Conservation (phyloP, 2,113 vertebrate genomes). For the Columba janthina region DNA sequence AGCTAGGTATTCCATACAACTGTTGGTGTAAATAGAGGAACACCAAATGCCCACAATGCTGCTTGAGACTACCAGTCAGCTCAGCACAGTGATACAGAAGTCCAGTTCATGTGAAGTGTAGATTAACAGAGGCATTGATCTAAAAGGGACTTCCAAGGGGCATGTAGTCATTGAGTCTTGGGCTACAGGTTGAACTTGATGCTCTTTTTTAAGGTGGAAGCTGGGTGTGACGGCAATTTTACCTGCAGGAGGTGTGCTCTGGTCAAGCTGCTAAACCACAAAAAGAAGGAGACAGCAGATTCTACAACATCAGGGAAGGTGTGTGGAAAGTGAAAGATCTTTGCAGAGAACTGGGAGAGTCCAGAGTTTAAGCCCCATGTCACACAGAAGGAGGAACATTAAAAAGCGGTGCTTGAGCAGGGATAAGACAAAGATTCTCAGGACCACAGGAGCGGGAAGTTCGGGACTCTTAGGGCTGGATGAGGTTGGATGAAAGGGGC, state of each 20-base stretch:
- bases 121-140: not conserved
- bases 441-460: not conserved
- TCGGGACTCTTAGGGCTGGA: accelerated
- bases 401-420: not conserved
- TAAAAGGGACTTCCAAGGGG: not conserved
- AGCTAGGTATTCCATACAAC: not conserved
- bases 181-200: not conserved
- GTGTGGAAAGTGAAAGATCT: not conserved
- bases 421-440: not conserved
- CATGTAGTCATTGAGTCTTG: not conserved
- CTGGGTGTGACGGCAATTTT: not conserved
- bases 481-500: not conserved
- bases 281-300: not conserved
- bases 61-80: not conserved
- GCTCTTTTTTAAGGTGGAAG: not conserved
- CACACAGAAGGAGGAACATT: not conserved
- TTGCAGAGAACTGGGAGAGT: not conserved
- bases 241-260: not conserved
- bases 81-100: not conserved
- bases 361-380: not conserved
- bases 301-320: not conserved
- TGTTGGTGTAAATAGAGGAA: not conserved
- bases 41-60: not conserved
- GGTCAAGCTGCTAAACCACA: not conserved
- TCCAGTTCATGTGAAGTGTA: not conserved